phyloP scores from a whole-genome alignment of 2,113 vertebrate species.

The Heloderma charlesbogerti region DNA sequence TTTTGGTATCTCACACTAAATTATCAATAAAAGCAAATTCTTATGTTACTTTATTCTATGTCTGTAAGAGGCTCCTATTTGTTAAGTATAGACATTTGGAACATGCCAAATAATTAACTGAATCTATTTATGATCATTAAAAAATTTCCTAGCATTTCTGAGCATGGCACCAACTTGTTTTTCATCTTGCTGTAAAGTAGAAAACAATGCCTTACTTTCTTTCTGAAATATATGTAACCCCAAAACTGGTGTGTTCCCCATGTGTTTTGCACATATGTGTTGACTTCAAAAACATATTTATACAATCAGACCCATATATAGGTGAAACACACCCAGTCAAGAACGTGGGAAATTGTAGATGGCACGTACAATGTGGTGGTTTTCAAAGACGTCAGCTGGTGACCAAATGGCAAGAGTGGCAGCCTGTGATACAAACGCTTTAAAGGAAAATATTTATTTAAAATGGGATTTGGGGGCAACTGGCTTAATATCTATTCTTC shows the following conservation, averaged over 20 bases:
- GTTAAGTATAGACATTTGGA: conserved; percentile 9
- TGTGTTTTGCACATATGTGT: conserved; percentile 59
- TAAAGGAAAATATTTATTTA: conserved; percentile 53
- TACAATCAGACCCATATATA: conserved; percentile 47
- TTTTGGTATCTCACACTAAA: background rate
- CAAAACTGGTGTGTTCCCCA: conserved; percentile 50
- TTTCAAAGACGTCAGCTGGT: conserved; percentile 62
- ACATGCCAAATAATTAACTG: background rate
- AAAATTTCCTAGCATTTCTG: conserved; percentile 39
- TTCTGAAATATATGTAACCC: conserved; percentile 22
- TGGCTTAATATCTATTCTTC: background rate
- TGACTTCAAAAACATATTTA: conserved; percentile 42
- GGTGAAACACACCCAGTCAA: conserved; percentile 61
- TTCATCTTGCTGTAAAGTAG: conserved; percentile 12
- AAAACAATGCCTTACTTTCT: accelerated
- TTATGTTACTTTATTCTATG: accelerated
- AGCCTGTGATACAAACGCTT: conserved; percentile 46
- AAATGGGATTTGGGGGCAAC: background rate
- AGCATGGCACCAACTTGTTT: background rate
- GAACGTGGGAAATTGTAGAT: conserved; percentile 31
- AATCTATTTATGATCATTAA: background rate
- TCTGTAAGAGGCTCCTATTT: background rate
- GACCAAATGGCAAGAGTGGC: conserved; percentile 60
- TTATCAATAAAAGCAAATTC: background rate
- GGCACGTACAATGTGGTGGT: conserved; percentile 44